These are phyloP conservation scores for Halichondria panicea DNA, from an alignment of 37 sponge, comb jelly and placozoan genomes.

Conservation along the genomic window DNA sequence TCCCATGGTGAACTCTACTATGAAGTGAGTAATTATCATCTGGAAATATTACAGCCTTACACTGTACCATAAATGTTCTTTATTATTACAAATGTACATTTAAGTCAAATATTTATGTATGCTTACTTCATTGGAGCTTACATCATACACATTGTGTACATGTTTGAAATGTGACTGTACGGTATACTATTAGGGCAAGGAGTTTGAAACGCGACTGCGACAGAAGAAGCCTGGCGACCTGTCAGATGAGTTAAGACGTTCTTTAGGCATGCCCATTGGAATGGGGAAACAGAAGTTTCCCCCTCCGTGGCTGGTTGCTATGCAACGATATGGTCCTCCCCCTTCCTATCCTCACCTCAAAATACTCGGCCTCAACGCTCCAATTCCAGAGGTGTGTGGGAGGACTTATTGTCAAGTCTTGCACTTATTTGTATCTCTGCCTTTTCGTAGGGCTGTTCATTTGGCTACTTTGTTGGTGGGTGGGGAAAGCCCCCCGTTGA, in stretches of 20 bases:
- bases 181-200: constrained; percentile 74
- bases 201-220: constrained; percentile 93
- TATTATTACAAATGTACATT: neutral
- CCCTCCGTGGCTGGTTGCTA: constrained; percentile 98
- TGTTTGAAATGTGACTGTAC: neutral
- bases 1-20: constrained; percentile 97
- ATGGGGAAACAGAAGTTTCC: constrained; percentile 82
- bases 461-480: constrained; percentile 95
- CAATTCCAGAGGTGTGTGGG: constrained; percentile 88
- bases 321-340: constrained; percentile 99
- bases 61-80: neutral
- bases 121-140: neutral
- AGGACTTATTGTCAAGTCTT: neutral
- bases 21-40: constrained; percentile 52
- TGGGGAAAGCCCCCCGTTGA: constrained; percentile 99
- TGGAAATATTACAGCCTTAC: neutral
- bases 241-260: constrained; percentile 85
- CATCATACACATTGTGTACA: neutral
- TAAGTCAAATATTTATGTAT: neutral
- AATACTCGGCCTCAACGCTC: constrained; percentile 94
- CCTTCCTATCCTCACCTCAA: constrained; percentile 97
- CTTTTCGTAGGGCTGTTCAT: constrained; percentile 71
- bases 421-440: neutral
- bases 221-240: constrained; percentile 96
- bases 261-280: constrained; percentile 96